These are phyloP conservation scores for Mormyrus iriodes DNA, from an alignment of 2,113 vertebrate species.

Conservation along the genomic window DNA sequence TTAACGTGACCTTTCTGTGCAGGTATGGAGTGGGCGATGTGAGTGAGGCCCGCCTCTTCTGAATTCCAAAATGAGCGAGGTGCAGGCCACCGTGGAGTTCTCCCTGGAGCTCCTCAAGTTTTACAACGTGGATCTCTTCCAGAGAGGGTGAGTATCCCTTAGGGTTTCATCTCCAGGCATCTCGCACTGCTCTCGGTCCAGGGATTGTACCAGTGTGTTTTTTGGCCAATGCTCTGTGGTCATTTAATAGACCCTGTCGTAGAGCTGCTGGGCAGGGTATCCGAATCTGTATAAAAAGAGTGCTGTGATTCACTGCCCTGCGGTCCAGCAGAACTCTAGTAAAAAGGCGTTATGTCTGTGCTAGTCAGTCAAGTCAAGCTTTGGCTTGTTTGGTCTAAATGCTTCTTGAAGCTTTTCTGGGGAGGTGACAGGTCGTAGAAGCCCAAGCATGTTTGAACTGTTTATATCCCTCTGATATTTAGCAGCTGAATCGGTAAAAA, in stretches of 20 bases:
- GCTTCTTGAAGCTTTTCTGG: background rate
- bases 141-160: slow-evolving; percentile 81
- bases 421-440: background rate
- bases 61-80: slow-evolving; percentile 89
- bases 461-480: background rate
- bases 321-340: background rate
- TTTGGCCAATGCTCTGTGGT: background rate
- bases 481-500: background rate
- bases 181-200: background rate
- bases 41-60: slow-evolving; percentile 59
- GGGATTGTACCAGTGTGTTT: background rate
- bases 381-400: background rate
- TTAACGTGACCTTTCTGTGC: slow-evolving; percentile 30
- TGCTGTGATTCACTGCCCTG: background rate
- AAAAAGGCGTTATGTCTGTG: background rate
- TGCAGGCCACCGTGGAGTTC: slow-evolving; percentile 98
- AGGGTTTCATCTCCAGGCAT: background rate
- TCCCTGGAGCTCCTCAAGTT: slow-evolving; percentile 98
- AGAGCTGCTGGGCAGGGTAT: background rate
- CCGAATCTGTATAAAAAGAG: background rate
- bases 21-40: slow-evolving; percentile 61
- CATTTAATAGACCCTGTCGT: background rate
- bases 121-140: slow-evolving; percentile 99
- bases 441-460: background rate
- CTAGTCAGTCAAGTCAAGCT: background rate